Evolutionary conservation across 1,140 invertebrate genomes (phyloP), one percentile per base, ranked within the genome.

Genomic region (Probaryconus sp.): DNA sequence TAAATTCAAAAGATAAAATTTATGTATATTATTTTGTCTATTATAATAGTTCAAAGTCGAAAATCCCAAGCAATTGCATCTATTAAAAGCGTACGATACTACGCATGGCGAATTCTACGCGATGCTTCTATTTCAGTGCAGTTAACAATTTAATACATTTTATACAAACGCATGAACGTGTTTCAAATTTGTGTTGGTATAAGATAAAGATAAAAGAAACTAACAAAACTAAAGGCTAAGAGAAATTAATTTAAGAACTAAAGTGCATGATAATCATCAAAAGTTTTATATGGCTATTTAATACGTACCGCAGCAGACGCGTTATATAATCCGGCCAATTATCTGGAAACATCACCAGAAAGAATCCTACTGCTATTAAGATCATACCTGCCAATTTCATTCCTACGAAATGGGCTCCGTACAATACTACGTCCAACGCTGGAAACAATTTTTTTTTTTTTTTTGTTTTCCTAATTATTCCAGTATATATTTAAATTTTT

Each of bases 251-350:
- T 77, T 51, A 16, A 71, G 77, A 65, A 79, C 76, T 82, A 79
- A 81, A 81, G 69, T 85, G 83, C 83, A 84, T 84, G 81, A 80
- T 78, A 83, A 31, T 55, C 43, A 42, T 50, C 63, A 67, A 53
- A 11, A 35, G 21, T 20, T 1, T 55, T 26, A 50, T 55, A 58
- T 77, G 73, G 65, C 56, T 40, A n/a, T 48, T 69, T 58, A 81
- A 58, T 83, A 72, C 90, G 87, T 91, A 96, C 94, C 95, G 92
- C 71, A 97, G 89, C 38, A 97, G 87, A 76, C 94, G 90, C 65
- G 95, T 96, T 81, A 97, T 95, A 83, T 97, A 97, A 81, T 97
- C 94, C 2, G 96, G 95, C 96, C 96, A 98, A 87, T 97, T 96
- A 83, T 96, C 94, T 1, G 96, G 97, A 77, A 98, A 95, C 91